Base-by-base conservation (phyloP, 1,140 invertebrate species). In the Conopomorpha cramerella region DNA sequence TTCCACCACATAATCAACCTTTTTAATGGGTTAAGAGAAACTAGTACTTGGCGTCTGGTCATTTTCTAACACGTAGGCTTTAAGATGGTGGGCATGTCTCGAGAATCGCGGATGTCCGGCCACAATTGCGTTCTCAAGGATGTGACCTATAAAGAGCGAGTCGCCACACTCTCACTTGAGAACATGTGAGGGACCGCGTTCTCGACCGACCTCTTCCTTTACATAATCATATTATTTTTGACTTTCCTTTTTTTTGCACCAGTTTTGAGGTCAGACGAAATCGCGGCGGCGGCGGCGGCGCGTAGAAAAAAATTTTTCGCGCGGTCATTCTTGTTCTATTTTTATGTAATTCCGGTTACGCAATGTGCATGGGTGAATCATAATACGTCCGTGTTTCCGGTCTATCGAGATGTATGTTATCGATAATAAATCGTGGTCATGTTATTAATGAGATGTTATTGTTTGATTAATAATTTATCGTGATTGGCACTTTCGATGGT, bases 21-120 rank as follows among this genome's bases (percentile, higher is more conserved):
- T 58, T 49, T 71, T 65, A 59, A 66, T 59, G 49, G 56, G 51
- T 52, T 53, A 55, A 63, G 63, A 70, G 64, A 67, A 50, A 53
- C 51, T 36, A 40, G 35, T 31, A 28, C 46, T 37, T 58, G 58
- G 40, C 36, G 57, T 59, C 58, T 46, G 36, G 35, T 35, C 34
- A 47, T 47, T 49, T 60, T 63, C 56, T 60, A 57, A 45, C 36
- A 12, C 46, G 46, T 38, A 59, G 53, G 51, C 45, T 41, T 36
- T 41, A 39, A 30, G 36, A 38, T 38, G 14, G 16, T 46, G 34
- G 40, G 41, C 28, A 32, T 3, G 23, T 6, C 39, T 38, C n/a
- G n/a, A n/a, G n/a, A n/a, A n/a, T 10, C 41, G 36, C 48, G 52
- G 50, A 55, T 46, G 35, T 49, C 41, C 19, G 4, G 10, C 19